Evolutionary conservation across 2,888 invertebrate genomes (phyloP), one percentile per base, ranked within the genome.

Genomic region (Osedax frankpressi): DNA sequence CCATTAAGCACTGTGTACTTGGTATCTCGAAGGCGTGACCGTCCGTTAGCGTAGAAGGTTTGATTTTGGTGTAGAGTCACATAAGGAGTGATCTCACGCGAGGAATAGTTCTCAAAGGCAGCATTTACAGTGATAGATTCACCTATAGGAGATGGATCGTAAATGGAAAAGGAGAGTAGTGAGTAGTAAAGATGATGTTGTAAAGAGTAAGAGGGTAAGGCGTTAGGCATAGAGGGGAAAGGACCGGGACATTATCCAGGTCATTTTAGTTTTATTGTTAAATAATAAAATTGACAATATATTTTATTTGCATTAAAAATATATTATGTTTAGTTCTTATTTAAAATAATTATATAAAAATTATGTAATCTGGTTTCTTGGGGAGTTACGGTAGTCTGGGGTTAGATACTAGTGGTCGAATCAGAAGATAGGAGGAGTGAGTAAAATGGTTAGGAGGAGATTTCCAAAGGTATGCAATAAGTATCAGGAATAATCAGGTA

Each of bases 71-170:
- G 84, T 25, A 86, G 80, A 2, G 85, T 84, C 28, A 86, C 86
- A 76, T 84, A 85, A n/a, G 86, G 86, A 76, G 85, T 84, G 70
- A 86, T 82, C 11, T 84, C 84, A 44, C 86, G 79, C 27, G 82
- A 83, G 19, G 85, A 85, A 74, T 84, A 82, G 76, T 86, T 86
- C 78, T 85, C 85, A 81, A 86, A 86, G 75, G 85, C 84, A 2
- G 86, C 85, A 71, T 84, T 85, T 63, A 86, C 84, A 11, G 84
- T 84, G 71, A 86, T 85, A 0, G 86, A 86, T 78, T 86, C 86
- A 63, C 86, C 86, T 84, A n/a, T 0, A 19, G 59, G 14, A n/a
- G 14, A n/a, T 59, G 59, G 19, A 59, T 59, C n/a, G 59, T 59
- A 59, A 14, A 19, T 19, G 19, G 59, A n/a, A n/a, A n/a, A n/a